Evolutionary conservation across 2,888 invertebrate species (phyloP), one percentile per base, ranked within the genome.

Genomic region (Quadroppia sp.): DNA sequence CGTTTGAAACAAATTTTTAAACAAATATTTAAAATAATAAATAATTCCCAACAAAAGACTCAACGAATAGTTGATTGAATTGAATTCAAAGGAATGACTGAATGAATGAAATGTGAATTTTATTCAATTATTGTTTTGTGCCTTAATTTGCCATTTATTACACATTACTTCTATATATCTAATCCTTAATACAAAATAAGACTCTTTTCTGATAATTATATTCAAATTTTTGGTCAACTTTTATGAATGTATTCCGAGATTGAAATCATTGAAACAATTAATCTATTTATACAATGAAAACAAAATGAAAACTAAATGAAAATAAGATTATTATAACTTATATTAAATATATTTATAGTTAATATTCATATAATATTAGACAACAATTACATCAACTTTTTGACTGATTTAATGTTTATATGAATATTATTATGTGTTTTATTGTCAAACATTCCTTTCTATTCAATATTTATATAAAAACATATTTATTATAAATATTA

Each of bases 111-210:
- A 40, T 64, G 64, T 40, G 20, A 53, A 23, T 53, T 13, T 56
- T 25, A 15, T 20, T 64, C 23, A 40, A 61, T 61, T 20, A 64
- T 40, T 64, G 40, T 40, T 64, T 64, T 64, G 64, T 64, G 64
- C 64, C 64, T 64, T 64, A 64, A 64, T 64, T 40, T 64, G 64
- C 64, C 64, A 64, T 64, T 64, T 40, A 17, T 64, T 20, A 53
- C 17, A 45, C 11, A 45, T 45, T 45, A 45, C 45, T 45, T 45
- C 6, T 45, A 36, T 56, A 28, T 56, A 28, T 28, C 23, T 28
- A 56, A 56, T 53, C 4, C 15, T n/a, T 25, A 53, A 23, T 23
- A 53, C 23, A 25, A 25, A 53, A 23, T n/a, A 53, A 13, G 25
- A 53, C 13, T 53, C 53, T 53, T 25, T 25, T 23, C 25, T 23